These are phyloP conservation scores for Hippoglossus hippoglossus DNA, from an alignment of 2,797 vertebrate species.

Conservation along the genomic window DNA sequence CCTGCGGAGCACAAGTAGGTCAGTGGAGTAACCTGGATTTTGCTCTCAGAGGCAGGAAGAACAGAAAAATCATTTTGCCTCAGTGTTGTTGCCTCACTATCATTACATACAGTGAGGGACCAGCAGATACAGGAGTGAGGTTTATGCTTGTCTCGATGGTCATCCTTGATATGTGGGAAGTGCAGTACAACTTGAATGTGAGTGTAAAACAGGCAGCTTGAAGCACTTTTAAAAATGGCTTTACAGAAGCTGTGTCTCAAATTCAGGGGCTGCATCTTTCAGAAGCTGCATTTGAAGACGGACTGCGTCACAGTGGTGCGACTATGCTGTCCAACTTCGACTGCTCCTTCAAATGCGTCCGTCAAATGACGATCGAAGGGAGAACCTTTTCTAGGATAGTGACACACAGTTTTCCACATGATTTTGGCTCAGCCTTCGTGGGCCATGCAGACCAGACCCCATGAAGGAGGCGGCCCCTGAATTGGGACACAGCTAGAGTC, in stretches of 20 bases:
- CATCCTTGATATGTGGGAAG: conserved; percentile 15
- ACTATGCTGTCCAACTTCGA: too few relatives aligned
- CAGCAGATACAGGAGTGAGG: background rate
- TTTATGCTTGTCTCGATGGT: background rate
- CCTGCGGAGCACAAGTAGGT: conserved; percentile 28
- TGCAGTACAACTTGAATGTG: conserved; percentile 14
- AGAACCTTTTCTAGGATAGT: too few relatives aligned
- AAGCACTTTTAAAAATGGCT: conserved; percentile 44
- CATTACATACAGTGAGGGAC: background rate
- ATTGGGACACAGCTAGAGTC: background rate
- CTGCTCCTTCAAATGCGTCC: too few relatives aligned
- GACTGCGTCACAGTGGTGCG: too few relatives aligned
- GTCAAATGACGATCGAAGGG: too few relatives aligned
- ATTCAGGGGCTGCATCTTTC: too few relatives aligned
- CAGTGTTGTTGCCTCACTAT: conserved; percentile 5
- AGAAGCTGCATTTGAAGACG: too few relatives aligned
- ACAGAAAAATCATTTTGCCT: conserved; percentile 15
- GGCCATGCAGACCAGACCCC: too few relatives aligned
- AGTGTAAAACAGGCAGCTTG: conserved; percentile 31
- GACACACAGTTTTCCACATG: too few relatives aligned
- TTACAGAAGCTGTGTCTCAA: background rate
- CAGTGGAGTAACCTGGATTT: conserved; percentile 33
- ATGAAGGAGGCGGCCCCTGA: too few relatives aligned
- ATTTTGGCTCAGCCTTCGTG: too few relatives aligned
- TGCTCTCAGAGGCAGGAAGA: conserved; percentile 19